A percentile compares a stretch with the other conserved stretches of the same genome.
These are phyloP conservation scores for Drosophila kurseongensis DNA, from an alignment of 1,140 invertebrate genomes.

Conservation along the genomic window DNA sequence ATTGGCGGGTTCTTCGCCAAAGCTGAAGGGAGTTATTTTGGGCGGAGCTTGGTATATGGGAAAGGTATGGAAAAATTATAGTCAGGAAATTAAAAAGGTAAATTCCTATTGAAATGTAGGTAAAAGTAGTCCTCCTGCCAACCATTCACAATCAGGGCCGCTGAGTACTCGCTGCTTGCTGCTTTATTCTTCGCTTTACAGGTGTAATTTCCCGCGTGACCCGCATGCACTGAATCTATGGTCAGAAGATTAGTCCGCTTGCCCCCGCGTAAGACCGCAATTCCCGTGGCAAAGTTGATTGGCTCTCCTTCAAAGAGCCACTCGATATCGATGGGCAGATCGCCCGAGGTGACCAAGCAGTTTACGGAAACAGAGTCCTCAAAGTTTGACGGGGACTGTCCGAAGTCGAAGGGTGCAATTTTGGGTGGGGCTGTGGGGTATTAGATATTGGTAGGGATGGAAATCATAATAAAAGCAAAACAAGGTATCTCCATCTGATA, in stretches of 20 bases:
- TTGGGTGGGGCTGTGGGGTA: conserved; percentile 86
- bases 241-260: conserved; percentile 88
- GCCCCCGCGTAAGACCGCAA: conserved; percentile 74
- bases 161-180: conserved; percentile 88
- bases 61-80: conserved; percentile 6
- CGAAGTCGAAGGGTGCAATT: conserved; percentile 89
- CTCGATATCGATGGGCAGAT: conserved; percentile 91
- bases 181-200: conserved; percentile 91
- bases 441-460: neutral
- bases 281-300: conserved; percentile 67
- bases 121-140: conserved; percentile 43
- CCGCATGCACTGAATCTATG: conserved; percentile 89
- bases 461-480: conserved; percentile 25
- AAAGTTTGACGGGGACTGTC: conserved; percentile 87
- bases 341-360: conserved; percentile 93
- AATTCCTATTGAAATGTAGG: neutral
- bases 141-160: conserved; percentile 91
- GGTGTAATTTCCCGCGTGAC: conserved; percentile 89
- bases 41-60: conserved; percentile 52
- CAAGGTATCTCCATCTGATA: neutral
- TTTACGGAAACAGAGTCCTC: conserved; percentile 89
- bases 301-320: conserved; percentile 90
- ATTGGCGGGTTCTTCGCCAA: conserved; percentile 86
- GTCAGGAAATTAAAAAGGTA: conserved; percentile 1
- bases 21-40: conserved; percentile 86